Evolutionary conservation across 1,140 invertebrate species (phyloP), one percentile per base, ranked within the genome.

Genomic region (Drosophila subpulchrella): DNA sequence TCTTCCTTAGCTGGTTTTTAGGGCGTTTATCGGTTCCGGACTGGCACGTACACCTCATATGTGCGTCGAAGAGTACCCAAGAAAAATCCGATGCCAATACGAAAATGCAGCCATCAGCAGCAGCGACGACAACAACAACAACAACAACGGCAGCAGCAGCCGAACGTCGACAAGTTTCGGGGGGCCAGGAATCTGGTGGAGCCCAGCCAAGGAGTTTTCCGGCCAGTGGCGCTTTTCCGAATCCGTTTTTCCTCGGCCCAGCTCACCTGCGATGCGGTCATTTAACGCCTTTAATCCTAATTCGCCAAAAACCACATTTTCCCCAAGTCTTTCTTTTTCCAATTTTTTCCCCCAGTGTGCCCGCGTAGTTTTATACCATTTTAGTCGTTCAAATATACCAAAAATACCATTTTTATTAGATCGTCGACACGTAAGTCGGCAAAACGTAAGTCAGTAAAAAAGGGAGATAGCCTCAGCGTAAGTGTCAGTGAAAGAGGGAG

Each of bases 241-340:
- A 39, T 50, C 36, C 47, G 30, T 17, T 67, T 51, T 66, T 66
- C 63, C 34, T 51, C 63, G 61, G 27, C 63, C 55, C 63, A 30
- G 62, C 62, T 65, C 59, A 65, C 57, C 61, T 61, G 39, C 41
- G 8, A 62, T 38, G 62, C 62, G 47, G n/a, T n/a, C n/a, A n/a
- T n/a, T n/a, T n/a, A n/a, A n/a, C n/a, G n/a, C n/a, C n/a, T n/a
- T n/a, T n/a, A n/a, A n/a, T n/a, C n/a, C n/a, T n/a, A n/a, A n/a
- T n/a, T n/a, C n/a, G n/a, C n/a, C n/a, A 1, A 4, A 63, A 63
- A 75, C 81, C 81, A 84, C 81, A 83, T 83, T 80, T 84, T 85
- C 72, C 44, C 51, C 41, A 59, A 72, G 30, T 85, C 79, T 74
- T 76, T 84, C 59, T 76, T 42, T 80, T 78, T 84, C 76, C 81